phyloP scores from a whole-genome alignment of 2,113 vertebrate genomes.

The Callaeas wilsoni region DNA sequence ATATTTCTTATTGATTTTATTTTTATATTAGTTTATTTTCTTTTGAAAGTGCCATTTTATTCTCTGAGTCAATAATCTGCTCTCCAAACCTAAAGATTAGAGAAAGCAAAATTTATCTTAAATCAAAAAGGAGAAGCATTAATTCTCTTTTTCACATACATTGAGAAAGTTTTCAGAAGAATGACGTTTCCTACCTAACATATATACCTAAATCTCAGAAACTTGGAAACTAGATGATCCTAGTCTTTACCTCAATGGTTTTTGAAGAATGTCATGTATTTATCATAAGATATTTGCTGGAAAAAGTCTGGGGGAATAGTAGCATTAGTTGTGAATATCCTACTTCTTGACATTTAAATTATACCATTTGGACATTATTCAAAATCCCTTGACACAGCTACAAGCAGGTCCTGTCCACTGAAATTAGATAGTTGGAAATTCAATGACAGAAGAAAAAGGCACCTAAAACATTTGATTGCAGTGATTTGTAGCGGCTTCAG shows the following conservation, averaged over 20 bases:
- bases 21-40: neutral
- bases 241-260: neutral
- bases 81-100: neutral
- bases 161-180: neutral
- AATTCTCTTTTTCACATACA: neutral
- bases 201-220: neutral
- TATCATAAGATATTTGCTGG: neutral
- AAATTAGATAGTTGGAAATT: neutral
- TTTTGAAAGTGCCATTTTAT: neutral
- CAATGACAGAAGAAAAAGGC: neutral
- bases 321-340: neutral
- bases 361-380: neutral
- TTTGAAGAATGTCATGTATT: neutral
- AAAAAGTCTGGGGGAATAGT: neutral
- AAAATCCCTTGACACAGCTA: neutral
- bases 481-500: neutral
- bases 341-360: constrained; percentile 29
- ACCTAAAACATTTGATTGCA: neutral
- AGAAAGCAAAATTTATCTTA: neutral
- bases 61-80: neutral
- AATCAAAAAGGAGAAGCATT: neutral
- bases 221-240: neutral
- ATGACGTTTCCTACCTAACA: neutral
- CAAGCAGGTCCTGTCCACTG: neutral
- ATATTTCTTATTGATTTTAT: neutral